A percentile compares a stretch with the other conserved stretches of the same genome.
Evolutionary conservation across 2,797 vertebrate species (phyloP).

Genomic region (Siniperca scherzeri): DNA sequence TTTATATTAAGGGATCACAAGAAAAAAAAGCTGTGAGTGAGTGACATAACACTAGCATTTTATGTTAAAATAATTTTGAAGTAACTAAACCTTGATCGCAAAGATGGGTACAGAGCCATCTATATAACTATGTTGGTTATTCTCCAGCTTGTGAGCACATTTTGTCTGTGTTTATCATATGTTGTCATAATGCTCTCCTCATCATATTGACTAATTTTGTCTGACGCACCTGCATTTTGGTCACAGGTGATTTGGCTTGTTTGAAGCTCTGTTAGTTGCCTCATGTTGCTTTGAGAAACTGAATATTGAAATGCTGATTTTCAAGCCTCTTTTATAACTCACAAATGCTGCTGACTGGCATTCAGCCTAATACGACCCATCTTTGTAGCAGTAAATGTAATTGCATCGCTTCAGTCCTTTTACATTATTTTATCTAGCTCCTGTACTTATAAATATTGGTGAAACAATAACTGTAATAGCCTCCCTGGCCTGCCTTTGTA

Average conservation of each 20-base stretch:
- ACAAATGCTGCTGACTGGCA: not conserved
- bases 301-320: not conserved
- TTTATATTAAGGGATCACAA: too few species aligned
- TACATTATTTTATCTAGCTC: constrained; percentile 45
- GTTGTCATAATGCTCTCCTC: not conserved
- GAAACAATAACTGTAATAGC: constrained; percentile 62
- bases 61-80: not conserved
- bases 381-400: constrained; percentile 48
- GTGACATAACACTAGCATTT: not conserved
- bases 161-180: not conserved
- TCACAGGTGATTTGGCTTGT: not conserved
- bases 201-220: not conserved
- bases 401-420: constrained; percentile 47
- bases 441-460: constrained; percentile 64
- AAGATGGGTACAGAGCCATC: too few species aligned
- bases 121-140: not conserved
- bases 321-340: constrained; percentile 31
- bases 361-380: constrained; percentile 24
- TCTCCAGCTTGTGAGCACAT: not conserved
- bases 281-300: not conserved
- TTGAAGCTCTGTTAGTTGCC: not conserved
- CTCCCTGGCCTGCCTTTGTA: constrained; percentile 19
- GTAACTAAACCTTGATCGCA: not conserved
- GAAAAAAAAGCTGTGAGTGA: not conserved
- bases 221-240: not conserved